Evolutionary conservation across 2,797 vertebrate genomes (phyloP), one percentile per base, ranked within the genome.

Genomic region (Enteromius mattozi): DNA sequence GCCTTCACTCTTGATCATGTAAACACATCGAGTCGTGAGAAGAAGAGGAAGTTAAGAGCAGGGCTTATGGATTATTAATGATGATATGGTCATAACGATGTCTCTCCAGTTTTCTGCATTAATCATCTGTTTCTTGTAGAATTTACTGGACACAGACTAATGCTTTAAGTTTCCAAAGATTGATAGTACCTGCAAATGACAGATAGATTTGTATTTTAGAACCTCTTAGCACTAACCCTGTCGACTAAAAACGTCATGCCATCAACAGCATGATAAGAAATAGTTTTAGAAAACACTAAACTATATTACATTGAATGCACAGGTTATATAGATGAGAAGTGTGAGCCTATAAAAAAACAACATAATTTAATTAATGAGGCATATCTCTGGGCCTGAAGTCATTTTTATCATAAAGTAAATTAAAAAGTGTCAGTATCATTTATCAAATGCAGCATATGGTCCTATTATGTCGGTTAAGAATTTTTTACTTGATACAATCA

Each of bases 21-120:
- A 51, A 51, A 3, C 35, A 35, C 33, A 35, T 35, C 35, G 4
- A 6, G 4, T 35, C 35, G 5, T 6, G 33, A 75, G n/a, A 27
- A 35, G 19, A n/a, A 37, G 74, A 24, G 12, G 33, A 77, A 77
- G 33, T n/a, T 59, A 30, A 21, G 30, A 75, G 30, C 51, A 33
- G 30, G 30, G 21, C 0, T 59, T 77, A 54, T 54, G 74, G 49
- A 77, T 77, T 77, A 77, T 77, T 59, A 59, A 77, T 77, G 49
- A 59, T 59, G 51, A 35, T 12, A 54, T 24, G 30, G 19, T 49
- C 49, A 19, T 59, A 56, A 54, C 30, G 30, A 77, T 59, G 49
- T 77, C 16, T 33, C 72, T 27, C 16, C 40, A 47, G 69, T 21
- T 16, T 45, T 74, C 16, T 74, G 33, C 24, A 74, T 19, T 30